phyloP scores from a whole-genome alignment of 2,797 vertebrate species.

The Sebastes miniatus region DNA sequence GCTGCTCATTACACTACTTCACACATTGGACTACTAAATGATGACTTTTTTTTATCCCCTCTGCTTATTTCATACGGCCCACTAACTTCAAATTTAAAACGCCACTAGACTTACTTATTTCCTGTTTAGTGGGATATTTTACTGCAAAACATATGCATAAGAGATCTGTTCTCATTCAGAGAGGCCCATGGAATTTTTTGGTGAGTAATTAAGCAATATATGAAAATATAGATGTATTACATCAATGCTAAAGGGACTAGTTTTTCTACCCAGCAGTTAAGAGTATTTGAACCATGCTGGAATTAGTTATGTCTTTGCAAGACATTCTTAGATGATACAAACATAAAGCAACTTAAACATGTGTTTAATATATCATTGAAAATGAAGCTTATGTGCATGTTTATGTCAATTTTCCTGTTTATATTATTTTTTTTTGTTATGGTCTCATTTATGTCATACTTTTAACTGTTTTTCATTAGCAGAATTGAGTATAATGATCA shows the following conservation, averaged over 20 bases:
- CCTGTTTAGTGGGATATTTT: conserved; percentile 44
- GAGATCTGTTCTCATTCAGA: conserved; percentile 41
- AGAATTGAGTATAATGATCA: not conserved
- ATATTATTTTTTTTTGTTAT: not conserved
- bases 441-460: not conserved
- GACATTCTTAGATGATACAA: not conserved
- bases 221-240: conserved; percentile 17
- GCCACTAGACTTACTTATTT: conserved; percentile 44
- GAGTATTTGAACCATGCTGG: conserved; percentile 8
- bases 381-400: not conserved
- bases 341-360: not conserved
- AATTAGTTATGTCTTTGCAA: not conserved
- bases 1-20: conserved; percentile 62
- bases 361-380: not conserved
- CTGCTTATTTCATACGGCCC: conserved; percentile 49
- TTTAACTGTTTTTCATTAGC: not conserved
- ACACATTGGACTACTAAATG: conserved; percentile 51
- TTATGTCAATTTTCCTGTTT: not conserved
- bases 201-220: conserved; percentile 53
- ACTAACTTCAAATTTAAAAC: conserved; percentile 57
- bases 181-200: conserved; percentile 43
- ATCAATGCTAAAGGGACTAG: not conserved
- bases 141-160: conserved; percentile 37
- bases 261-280: not conserved
- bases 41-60: conserved; percentile 32